phyloP scores from a whole-genome alignment of 2,888 invertebrate species.

The Hololepta plana region DNA sequence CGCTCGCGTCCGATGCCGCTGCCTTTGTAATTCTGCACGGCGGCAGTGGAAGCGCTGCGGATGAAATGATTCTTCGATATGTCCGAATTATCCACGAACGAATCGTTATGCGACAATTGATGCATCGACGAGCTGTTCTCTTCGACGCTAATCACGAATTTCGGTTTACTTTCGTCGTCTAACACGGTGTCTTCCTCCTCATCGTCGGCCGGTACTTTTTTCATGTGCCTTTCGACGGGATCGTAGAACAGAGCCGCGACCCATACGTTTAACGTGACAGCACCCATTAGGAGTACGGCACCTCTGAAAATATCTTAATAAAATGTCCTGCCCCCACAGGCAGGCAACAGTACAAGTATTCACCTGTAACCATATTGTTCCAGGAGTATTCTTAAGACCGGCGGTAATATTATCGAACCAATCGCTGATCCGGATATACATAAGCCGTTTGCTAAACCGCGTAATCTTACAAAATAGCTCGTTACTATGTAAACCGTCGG shows the following conservation, averaged over 20 bases:
- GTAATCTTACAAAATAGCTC: slow-evolving; percentile 60
- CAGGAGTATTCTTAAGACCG: slow-evolving; percentile 50
- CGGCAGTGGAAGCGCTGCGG: slow-evolving; percentile 53
- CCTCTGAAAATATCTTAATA: slow-evolving; percentile 36
- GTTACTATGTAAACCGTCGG: slow-evolving; percentile 82
- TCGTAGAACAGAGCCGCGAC: slow-evolving; percentile 71
- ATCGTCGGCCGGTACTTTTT: slow-evolving; percentile 34
- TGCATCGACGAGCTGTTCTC: slow-evolving; percentile 20
- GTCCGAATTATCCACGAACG: slow-evolving; percentile 20
- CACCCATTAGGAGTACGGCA: slow-evolving; percentile 65
- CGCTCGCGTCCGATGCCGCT: slow-evolving; percentile 31
- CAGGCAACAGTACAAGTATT: slow-evolving; percentile 13
- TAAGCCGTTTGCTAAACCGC: slow-evolving; percentile 72
- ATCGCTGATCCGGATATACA: slow-evolving; percentile 79
- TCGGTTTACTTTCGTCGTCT: slow-evolving; percentile 25
- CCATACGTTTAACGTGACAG: slow-evolving; percentile 65
- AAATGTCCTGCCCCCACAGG: slow-evolving; percentile 8
- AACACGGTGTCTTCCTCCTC: slow-evolving; percentile 23
- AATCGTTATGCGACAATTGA: slow-evolving; percentile 21
- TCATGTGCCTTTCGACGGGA: slow-evolving; percentile 66
- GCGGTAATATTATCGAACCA: slow-evolving; percentile 71
- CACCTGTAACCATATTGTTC: slow-evolving; percentile 60
- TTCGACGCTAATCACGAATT: slow-evolving; percentile 23
- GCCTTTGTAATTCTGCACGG: slow-evolving; percentile 36
- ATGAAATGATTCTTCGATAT: slow-evolving; percentile 31